Conservation (phyloP, 1,140 invertebrate genomes). For the Lepidotrigona ventralis region DNA sequence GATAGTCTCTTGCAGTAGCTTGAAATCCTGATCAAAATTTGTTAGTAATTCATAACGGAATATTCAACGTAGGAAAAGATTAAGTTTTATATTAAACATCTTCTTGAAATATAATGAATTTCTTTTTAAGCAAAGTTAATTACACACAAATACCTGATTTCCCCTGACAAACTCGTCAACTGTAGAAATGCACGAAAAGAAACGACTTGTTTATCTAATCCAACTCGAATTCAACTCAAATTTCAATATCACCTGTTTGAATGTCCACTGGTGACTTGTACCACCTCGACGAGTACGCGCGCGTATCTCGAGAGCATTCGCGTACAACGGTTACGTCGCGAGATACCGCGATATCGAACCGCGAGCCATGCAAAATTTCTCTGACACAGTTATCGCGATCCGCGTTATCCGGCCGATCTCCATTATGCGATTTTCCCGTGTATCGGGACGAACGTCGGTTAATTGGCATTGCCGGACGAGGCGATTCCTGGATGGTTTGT, state of each 20-base stretch:
- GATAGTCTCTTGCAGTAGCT: too few relatives aligned
- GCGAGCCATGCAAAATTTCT: constrained; percentile 26
- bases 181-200: neutral
- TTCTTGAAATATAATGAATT: too few relatives aligned
- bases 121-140: too few relatives aligned
- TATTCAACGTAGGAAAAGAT: too few relatives aligned
- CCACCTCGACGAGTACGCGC: neutral
- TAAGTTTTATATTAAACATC: too few relatives aligned
- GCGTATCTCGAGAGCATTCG: neutral
- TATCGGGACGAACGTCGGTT: neutral
- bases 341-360: constrained; percentile 6
- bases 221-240: neutral
- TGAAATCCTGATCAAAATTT: too few relatives aligned
- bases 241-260: neutral
- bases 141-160: too few relatives aligned
- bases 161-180: too few relatives aligned
- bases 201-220: constrained; percentile 16
- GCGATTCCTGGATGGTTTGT: neutral
- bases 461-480: constrained; percentile 7
- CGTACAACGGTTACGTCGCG: neutral
- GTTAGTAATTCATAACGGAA: too few relatives aligned
- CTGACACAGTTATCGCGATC: neutral
- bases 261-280: constrained; percentile 13
- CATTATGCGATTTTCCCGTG: constrained; percentile 9
- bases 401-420: neutral